These are phyloP conservation scores for Nesoenas mayeri DNA, from an alignment of 2,113 vertebrate species.

Conservation along the genomic window DNA sequence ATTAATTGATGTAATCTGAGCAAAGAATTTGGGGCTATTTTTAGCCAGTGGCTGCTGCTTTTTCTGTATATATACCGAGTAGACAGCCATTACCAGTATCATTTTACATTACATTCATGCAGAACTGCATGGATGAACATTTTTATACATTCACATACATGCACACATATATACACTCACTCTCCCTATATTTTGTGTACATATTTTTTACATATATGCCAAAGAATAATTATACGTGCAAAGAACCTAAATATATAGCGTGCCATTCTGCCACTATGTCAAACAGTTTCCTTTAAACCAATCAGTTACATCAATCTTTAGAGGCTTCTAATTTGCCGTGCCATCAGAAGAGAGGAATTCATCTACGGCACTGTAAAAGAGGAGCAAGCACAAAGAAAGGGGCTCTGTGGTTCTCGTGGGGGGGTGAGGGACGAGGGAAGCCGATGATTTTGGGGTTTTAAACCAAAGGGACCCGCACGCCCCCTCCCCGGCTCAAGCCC, in stretches of 20 bases:
- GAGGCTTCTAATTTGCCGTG: neutral
- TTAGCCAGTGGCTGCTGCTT: conserved; percentile 51
- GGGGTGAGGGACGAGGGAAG: neutral
- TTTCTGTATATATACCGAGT: conserved; percentile 48
- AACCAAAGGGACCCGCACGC: neutral
- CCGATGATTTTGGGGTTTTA: neutral
- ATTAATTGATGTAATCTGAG: conserved; percentile 61
- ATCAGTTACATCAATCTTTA: neutral
- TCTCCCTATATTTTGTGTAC: neutral
- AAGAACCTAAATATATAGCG: neutral
- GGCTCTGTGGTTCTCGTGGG: neutral
- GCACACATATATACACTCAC: neutral
- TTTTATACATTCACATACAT: neutral
- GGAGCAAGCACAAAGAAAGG: neutral
- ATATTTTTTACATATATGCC: neutral
- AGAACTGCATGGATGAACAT: neutral
- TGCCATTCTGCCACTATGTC: neutral
- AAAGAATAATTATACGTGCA: neutral
- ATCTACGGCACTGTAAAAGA: neutral
- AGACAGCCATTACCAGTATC: conserved; percentile 52
- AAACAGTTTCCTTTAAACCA: neutral
- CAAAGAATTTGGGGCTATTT: conserved; percentile 50
- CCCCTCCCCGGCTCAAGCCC: neutral
- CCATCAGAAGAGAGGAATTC: neutral
- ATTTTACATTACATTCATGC: conserved; percentile 1